phyloP scores from a whole-genome alignment of 2,113 vertebrate species.

The Poecile atricapillus region DNA sequence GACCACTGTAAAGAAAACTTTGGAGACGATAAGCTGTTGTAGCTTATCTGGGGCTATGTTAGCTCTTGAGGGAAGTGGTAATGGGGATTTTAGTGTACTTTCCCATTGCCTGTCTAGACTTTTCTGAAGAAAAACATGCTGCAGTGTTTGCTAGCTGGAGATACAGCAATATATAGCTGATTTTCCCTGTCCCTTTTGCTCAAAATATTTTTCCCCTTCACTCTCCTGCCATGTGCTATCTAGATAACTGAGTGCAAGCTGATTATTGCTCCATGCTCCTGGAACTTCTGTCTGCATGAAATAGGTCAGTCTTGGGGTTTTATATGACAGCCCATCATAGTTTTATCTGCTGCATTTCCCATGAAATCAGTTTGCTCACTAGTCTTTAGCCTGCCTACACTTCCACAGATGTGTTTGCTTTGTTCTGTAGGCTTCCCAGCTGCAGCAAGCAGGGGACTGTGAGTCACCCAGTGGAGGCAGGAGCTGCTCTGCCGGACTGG shows the following conservation, averaged over 20 bases:
- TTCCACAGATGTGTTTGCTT: background rate
- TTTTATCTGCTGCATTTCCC: background rate
- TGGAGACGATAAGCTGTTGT: background rate
- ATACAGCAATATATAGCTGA: background rate
- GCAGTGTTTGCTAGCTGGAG: background rate
- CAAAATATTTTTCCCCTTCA: background rate
- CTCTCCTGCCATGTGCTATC: background rate
- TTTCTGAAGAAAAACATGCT: background rate
- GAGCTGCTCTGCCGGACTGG: background rate
- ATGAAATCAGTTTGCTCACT: background rate
- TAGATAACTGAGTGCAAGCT: background rate
- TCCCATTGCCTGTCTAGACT: background rate
- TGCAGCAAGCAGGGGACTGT: fast-evolving
- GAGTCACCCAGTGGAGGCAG: background rate
- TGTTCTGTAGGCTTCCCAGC: background rate
- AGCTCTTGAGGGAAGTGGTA: background rate
- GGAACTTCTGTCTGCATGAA: background rate
- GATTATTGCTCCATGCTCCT: background rate
- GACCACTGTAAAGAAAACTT: background rate
- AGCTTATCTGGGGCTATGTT: background rate
- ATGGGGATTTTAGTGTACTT: background rate
- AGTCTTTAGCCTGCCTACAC: background rate
- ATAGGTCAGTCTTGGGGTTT: background rate
- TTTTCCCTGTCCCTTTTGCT: background rate
- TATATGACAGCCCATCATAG: background rate